Conservation (phyloP, 2,888 invertebrate genomes). For the Hipparchia semele region DNA sequence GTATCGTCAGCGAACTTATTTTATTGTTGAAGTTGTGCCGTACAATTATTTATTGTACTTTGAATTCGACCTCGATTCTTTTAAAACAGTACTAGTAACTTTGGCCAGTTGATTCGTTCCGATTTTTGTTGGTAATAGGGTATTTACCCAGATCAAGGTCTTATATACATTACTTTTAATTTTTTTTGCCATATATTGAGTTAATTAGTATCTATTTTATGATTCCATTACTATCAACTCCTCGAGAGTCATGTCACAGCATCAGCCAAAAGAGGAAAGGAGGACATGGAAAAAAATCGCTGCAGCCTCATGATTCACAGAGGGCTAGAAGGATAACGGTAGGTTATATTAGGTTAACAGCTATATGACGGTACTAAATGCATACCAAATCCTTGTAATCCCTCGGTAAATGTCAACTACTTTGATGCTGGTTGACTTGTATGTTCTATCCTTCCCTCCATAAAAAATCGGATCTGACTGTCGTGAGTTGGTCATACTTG, state of each 20-base stretch:
- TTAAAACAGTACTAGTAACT: slow-evolving; percentile 18
- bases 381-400: no score
- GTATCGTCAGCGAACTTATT: slow-evolving; percentile 3
- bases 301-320: no score
- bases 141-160: slow-evolving; percentile 22
- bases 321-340: no score
- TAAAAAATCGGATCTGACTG: no score
- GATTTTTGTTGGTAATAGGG: slow-evolving; percentile 36
- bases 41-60: slow-evolving; percentile 17
- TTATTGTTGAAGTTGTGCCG: slow-evolving; percentile 10
- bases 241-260: slow-evolving; percentile 6
- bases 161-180: slow-evolving; percentile 26
- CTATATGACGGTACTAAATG: no score
- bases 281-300: no score
- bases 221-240: slow-evolving; percentile 26
- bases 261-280: no score
- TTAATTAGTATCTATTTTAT: slow-evolving; percentile 16
- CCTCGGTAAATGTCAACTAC: no score
- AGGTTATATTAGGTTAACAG: no score
- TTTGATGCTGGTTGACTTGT: no score
- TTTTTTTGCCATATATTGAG: slow-evolving; percentile 29
- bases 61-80: slow-evolving; percentile 23
- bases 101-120: slow-evolving; percentile 20
- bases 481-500: no score
- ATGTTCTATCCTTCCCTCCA: background rate